Percentiles rank a stretch among this genome's conserved stretches.
Conservation (phyloP, 2,113 vertebrate genomes). For the Panurus biarmicus region DNA sequence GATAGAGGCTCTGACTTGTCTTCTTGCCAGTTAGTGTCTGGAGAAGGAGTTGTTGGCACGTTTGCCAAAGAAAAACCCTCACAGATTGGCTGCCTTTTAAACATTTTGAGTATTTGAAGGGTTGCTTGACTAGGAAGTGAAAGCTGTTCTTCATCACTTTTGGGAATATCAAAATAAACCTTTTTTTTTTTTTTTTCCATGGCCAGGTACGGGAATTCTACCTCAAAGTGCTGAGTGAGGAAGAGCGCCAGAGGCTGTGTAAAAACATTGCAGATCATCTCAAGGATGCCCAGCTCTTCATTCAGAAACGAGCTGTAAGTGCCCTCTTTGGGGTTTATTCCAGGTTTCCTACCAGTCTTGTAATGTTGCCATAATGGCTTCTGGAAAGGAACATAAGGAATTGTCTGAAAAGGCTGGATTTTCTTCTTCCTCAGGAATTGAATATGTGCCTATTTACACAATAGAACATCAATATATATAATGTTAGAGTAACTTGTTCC, state of each 20-base stretch:
- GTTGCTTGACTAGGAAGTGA: not conserved
- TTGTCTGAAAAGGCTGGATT: not conserved
- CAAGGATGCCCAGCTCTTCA: constrained; percentile 86
- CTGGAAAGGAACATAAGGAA: not conserved
- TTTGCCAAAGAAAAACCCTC: not conserved
- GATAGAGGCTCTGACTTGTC: not conserved
- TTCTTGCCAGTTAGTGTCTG: not conserved
- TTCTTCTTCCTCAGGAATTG: not conserved
- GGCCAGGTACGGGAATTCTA: constrained; percentile 84
- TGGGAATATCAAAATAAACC: not conserved
- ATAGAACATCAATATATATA: not conserved
- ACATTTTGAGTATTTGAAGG: not conserved
- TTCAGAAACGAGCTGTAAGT: constrained; percentile 89
- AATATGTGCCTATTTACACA: not conserved
- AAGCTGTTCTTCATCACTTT: not conserved
- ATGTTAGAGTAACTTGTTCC: not conserved
- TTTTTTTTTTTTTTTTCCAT: not conserved
- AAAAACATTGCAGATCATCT: constrained; percentile 82
- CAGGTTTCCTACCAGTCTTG: not conserved
- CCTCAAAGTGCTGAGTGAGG: constrained; percentile 80
- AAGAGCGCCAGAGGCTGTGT: constrained; percentile 81
- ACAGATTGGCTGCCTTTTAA: not conserved
- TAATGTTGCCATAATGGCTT: not conserved
- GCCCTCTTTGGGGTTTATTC: not conserved
- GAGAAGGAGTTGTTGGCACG: not conserved